phyloP scores from a whole-genome alignment of 2,113 vertebrate species.

The Hemicordylus capensis region DNA sequence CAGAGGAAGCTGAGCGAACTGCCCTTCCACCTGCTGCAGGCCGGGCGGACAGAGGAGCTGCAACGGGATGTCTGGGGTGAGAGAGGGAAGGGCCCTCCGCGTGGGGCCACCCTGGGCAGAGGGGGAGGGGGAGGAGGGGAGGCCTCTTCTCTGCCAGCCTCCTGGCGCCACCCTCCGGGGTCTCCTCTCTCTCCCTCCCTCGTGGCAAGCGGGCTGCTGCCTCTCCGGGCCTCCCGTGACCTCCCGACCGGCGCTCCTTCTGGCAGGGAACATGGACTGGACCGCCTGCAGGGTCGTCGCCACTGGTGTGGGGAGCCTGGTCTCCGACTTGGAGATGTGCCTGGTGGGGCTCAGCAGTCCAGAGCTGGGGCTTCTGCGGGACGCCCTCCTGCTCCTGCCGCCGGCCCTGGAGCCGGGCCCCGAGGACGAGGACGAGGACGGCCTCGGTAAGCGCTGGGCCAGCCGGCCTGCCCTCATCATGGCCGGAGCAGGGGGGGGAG shows the following conservation, averaged over 20 bases:
- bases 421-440: too few species aligned
- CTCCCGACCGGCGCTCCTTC: not conserved
- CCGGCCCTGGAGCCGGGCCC: constrained; percentile 73
- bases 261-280: constrained; percentile 82
- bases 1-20: constrained; percentile 82
- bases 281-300: constrained; percentile 76
- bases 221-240: not conserved
- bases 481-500: not conserved
- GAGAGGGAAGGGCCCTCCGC: not conserved
- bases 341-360: constrained; percentile 65
- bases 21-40: constrained; percentile 77
- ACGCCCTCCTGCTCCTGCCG: constrained; percentile 76
- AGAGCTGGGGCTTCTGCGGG: constrained; percentile 75
- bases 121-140: too few species aligned
- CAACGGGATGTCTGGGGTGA: constrained; percentile 79
- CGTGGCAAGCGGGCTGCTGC: too few species aligned
- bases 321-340: constrained; percentile 80
- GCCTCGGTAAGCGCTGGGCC: constrained; percentile 64
- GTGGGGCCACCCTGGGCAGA: not conserved
- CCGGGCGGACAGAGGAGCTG: constrained; percentile 76
- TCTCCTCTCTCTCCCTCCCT: too few species aligned
- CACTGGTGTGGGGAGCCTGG: constrained; percentile 71
- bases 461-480: not conserved
- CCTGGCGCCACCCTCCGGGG: too few species aligned
- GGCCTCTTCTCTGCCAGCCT: too few species aligned